Evolutionary conservation across 64 coral and sea anemone species (phyloP), one percentile per base, ranked within the genome.

Genomic region (Pocillopora verrucosa): DNA sequence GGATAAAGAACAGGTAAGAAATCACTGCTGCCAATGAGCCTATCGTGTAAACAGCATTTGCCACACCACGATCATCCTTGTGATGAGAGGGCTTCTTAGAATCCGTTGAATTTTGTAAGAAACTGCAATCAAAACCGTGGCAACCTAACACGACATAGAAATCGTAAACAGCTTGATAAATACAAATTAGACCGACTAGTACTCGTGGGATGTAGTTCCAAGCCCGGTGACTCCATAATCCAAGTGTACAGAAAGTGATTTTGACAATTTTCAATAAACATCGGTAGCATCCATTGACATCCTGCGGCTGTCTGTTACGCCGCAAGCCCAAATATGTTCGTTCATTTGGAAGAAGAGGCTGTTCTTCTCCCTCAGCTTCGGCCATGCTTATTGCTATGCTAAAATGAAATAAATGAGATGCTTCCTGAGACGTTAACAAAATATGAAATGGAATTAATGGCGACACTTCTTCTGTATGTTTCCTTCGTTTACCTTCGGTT

Each of bases 11-110:
- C 0, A 36, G 16, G 19, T 93, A 93, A 2, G 92, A 93, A 56
- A 93, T 34, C 41, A 89, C 30, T 16, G 79, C 92, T 10, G 72
- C 92, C 0, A 85, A n/a, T 5, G 92, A 89, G 1, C 58, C 92
- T 59, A 89, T 89, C 3, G 72, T 93, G 26, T 93, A 93, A n/a
- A 93, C 87, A 69, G 78, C 59, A 20, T 93, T 93, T 5, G 92
- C 69, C 15, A 93, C 56, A 15, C 16, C 30, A 36, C 78, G 59
- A 69, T 89, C 80, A 58, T 80, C 73, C 58, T 84, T 93, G 60
- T 93, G 86, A 67, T 41, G 25, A 7, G 24, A 25, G 13, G 72
- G 16, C 22, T 93, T 84, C 57, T 80, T 34, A 45, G 41, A 76
- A 22, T 89, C 78, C 63, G 87, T 93, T 14, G 34, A 65, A 34